Conservation (phyloP, 2,113 vertebrate genomes). For the Galbula dea region DNA sequence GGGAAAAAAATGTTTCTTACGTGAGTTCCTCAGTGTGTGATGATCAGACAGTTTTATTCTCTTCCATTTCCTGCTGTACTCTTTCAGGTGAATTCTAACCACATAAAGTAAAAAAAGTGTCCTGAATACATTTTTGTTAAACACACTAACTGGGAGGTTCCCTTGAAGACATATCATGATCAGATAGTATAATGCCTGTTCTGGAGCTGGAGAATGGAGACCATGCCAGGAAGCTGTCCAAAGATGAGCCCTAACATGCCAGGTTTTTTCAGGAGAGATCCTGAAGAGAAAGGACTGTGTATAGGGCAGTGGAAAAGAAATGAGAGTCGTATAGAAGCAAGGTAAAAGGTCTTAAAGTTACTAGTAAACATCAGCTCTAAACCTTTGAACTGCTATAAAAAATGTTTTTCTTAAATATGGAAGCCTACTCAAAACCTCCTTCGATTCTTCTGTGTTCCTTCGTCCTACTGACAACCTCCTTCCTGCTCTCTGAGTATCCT, state of each 20-base stretch:
- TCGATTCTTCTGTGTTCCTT: neutral
- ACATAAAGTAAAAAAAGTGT: neutral
- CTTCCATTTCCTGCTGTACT: neutral
- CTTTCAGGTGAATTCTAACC: neutral
- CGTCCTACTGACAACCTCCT: neutral
- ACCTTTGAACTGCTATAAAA: neutral
- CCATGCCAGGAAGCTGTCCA: neutral
- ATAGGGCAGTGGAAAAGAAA: neutral
- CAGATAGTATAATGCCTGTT: neutral
- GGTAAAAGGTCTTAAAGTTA: neutral
- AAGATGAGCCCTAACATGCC: neutral
- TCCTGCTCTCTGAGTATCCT: neutral
- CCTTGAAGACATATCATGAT: neutral
- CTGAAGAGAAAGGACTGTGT: neutral
- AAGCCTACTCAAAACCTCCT: too few relatives aligned
- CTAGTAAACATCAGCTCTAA: neutral
- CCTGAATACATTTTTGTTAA: neutral
- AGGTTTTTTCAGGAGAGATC: neutral
- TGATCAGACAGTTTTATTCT: neutral
- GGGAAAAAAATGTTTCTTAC: neutral
- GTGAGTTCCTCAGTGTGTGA: neutral
- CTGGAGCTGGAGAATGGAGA: neutral
- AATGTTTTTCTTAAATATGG: neutral
- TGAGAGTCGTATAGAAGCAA: neutral
- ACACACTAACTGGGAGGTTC: neutral